Evolutionary conservation across 2,113 vertebrate species (phyloP).

Genomic region (Casuarius casuarius): DNA sequence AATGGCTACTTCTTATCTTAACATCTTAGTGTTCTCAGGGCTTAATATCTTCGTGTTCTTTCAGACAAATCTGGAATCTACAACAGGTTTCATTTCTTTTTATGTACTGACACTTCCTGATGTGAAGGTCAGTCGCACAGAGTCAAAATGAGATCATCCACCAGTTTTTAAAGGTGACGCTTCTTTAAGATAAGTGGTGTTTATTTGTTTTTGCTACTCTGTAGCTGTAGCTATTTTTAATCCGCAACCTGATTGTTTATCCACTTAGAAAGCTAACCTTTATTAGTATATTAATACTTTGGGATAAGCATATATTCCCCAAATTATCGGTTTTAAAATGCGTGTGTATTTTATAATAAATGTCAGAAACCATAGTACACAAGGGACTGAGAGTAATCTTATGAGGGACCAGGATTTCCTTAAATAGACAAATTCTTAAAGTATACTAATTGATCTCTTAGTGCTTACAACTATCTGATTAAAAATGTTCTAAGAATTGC

Average conservation of each 20-base stretch:
- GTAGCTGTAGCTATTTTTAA: background rate
- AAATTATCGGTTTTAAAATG: background rate
- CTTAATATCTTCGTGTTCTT: background rate
- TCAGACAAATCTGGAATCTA: background rate
- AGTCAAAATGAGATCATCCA: background rate
- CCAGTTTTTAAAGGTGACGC: background rate
- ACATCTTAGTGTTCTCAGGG: background rate
- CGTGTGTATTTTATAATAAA: background rate
- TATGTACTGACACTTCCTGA: background rate
- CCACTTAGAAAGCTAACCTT: background rate
- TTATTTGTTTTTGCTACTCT: background rate
- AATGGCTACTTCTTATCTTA: background rate
- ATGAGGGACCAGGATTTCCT: background rate
- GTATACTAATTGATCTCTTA: background rate
- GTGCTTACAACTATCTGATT: background rate
- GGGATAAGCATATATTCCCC: background rate
- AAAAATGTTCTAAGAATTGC: background rate
- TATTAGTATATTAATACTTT: background rate
- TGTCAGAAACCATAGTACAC: background rate
- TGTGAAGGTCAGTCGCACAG: background rate
- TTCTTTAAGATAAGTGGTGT: background rate
- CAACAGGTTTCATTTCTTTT: background rate
- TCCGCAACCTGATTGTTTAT: background rate
- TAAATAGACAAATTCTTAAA: background rate
- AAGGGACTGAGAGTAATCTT: background rate